Evolutionary conservation across 2,888 invertebrate species (phyloP), one percentile per base, ranked within the genome.

Genomic region (Nomada ruficornis): DNA sequence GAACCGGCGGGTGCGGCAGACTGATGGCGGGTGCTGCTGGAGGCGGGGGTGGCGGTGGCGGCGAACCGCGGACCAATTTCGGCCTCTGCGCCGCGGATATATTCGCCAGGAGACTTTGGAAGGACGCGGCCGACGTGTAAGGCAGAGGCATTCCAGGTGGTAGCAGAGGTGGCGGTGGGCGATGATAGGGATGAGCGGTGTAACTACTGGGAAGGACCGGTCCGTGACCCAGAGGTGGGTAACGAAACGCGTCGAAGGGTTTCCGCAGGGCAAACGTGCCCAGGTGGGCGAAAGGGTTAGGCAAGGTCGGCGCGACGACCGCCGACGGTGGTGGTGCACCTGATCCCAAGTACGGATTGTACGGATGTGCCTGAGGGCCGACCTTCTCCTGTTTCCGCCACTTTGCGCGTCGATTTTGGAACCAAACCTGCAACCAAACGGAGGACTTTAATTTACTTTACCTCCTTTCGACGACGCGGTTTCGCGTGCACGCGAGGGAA

Each of bases 311-410:
- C 3, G 97, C 96, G 5, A 95, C 95, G 5, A 97, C 96, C 0
- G 97, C 96, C 57, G 96, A 95, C 62, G 96, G 95, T 55, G 95
- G 94, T 64, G 96, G 95, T 67, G 94, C 95, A n/a, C 95, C 95
- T 63, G 96, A 96, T 67, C 96, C 95, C 85, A 97, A 93, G 94
- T 97, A 98, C 1, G 98, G 97, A 93, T 97, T 98, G 95, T 98
- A 98, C 0, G 98, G 98, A 93, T 98, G 98, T 2, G 96, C 98
- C 91, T 98, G 97, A 0, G 98, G 98, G 0, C 98, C 98, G 77
- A 98, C 98, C 94, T 98, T 98, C 94, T 98, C 98, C 92, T 98
- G 98, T 92, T 98, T 98, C 57, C 98, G 95, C 98, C 98, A 98
- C 94, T 98, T 98, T 64, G 98, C 98, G 57, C 98, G 95, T 1